Evolutionary conservation across 2,113 vertebrate genomes (phyloP).

Genomic region (Apodemus speciosus): DNA sequence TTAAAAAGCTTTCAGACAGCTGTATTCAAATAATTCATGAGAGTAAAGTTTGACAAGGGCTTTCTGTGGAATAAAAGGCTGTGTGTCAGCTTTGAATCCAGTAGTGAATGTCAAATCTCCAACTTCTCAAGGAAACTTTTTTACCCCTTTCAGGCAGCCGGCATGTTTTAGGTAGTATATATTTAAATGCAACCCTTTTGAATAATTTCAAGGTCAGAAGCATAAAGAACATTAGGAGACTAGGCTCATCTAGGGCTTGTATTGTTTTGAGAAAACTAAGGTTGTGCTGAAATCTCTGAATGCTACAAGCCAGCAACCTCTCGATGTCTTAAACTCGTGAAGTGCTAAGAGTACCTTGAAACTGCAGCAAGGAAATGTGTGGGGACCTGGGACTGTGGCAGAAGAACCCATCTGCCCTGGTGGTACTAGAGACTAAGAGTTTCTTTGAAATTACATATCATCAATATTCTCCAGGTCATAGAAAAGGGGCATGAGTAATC

Average conservation of each 20-base stretch:
- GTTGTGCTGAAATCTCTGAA: neutral
- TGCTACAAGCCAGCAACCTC: neutral
- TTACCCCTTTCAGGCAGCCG: neutral
- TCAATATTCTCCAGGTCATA: neutral
- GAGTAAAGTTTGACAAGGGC: slow-evolving; percentile 31
- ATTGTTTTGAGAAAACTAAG: neutral
- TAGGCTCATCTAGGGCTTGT: neutral
- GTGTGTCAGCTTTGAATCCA: slow-evolving; percentile 22
- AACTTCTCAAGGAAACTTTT: slow-evolving; percentile 20
- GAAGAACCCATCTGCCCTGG: neutral
- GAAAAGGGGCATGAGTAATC: neutral
- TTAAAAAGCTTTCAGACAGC: neutral
- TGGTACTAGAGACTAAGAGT: too few relatives aligned
- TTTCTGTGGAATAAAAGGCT: slow-evolving; percentile 40
- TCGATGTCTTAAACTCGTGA: neutral
- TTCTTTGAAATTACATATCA: neutral
- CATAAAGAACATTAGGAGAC: slow-evolving; percentile 21
- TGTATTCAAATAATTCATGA: slow-evolving; percentile 32
- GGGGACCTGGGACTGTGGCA: neutral
- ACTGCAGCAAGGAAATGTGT: neutral
- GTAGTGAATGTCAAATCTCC: neutral
- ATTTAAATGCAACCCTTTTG: slow-evolving; percentile 1
- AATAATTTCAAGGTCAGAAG: slow-evolving; percentile 55
- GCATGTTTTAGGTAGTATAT: neutral
- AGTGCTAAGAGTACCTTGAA: neutral